These are phyloP conservation scores for Hypomecis punctinalis DNA, from an alignment of 2,888 invertebrate species.

Conservation along the genomic window DNA sequence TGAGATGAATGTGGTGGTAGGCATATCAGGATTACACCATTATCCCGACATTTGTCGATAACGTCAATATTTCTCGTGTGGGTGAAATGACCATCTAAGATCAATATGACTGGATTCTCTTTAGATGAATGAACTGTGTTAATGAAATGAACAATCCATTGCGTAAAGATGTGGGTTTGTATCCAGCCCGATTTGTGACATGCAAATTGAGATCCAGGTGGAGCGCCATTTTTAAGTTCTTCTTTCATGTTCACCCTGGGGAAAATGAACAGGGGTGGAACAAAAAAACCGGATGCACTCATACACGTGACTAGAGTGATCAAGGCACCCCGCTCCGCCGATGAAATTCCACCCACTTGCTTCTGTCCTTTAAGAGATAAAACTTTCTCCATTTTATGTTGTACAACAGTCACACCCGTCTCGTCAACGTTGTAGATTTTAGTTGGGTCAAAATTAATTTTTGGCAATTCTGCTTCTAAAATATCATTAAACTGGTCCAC, in stretches of 20 bases:
- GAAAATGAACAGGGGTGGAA: neutral
- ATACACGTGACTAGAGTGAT: neutral
- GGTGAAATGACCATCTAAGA: neutral
- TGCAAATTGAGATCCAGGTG: neutral
- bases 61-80: neutral
- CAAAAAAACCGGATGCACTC: neutral
- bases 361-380: neutral
- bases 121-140: neutral
- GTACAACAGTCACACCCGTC: neutral
- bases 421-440: too few relatives aligned
- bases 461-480: neutral
- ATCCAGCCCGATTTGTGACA: conserved; percentile 2
- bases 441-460: neutral
- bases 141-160: neutral
- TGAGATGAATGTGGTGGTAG: conserved; percentile 1
- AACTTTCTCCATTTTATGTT: neutral
- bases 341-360: neutral
- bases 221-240: neutral
- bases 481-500: neutral
- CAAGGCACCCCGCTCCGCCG: neutral
- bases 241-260: neutral
- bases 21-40: neutral
- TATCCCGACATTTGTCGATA: neutral
- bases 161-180: neutral
- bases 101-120: neutral